Conservation (phyloP, 2,113 vertebrate species). For the Chitala chitala region DNA sequence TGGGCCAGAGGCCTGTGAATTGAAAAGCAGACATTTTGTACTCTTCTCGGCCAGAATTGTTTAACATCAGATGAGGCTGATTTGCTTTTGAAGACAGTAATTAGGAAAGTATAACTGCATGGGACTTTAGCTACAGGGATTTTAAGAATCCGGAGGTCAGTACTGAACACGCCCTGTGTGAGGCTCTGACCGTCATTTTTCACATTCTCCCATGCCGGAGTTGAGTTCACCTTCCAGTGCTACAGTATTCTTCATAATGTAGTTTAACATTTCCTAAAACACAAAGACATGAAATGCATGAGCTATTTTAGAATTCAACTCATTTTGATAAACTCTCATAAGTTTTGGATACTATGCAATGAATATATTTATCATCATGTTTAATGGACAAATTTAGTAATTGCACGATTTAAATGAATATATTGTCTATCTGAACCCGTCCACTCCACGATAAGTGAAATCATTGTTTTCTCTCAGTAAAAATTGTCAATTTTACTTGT, state of each 20-base stretch:
- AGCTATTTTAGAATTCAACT: too few species aligned
- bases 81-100: not conserved
- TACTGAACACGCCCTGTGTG: not conserved
- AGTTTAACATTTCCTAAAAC: not conserved
- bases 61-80: not conserved
- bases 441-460: too few species aligned
- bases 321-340: too few species aligned
- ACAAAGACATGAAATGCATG: too few species aligned
- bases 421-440: too few species aligned
- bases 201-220: not conserved
- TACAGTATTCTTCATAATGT: not conserved
- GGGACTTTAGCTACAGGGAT: not conserved
- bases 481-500: too few species aligned
- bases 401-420: too few species aligned
- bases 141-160: not conserved
- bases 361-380: too few species aligned
- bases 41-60: not conserved
- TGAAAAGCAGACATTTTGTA: not conserved
- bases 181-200: not conserved
- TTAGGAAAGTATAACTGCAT: not conserved
- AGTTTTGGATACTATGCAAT: too few species aligned
- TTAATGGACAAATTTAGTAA: too few species aligned
- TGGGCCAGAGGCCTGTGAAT: too few species aligned
- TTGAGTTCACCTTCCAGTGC: not conserved
- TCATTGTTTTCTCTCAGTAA: too few species aligned